Conservation (phyloP, 1,140 invertebrate species). For the Drosophila elegans region DNA sequence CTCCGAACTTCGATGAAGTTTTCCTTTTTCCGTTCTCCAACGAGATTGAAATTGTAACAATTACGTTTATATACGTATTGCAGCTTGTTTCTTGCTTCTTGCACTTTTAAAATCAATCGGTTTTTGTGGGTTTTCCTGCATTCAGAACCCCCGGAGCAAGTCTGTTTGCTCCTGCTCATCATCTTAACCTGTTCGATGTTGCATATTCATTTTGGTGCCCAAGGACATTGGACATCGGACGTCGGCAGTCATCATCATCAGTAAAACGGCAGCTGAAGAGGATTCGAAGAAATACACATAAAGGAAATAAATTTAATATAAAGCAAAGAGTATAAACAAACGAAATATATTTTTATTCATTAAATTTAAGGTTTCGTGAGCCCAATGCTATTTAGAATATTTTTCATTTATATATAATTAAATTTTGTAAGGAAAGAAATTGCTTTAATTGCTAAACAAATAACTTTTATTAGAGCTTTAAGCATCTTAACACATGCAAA, state of each 20-base stretch:
- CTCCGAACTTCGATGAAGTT: constrained; percentile 64
- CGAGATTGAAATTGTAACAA: constrained; percentile 70
- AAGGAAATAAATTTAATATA: background rate
- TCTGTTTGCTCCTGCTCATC: constrained; percentile 11
- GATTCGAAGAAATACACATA: constrained; percentile 17
- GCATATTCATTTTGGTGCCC: constrained; percentile 39
- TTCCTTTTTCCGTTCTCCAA: constrained; percentile 48
- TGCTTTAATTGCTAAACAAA: no score
- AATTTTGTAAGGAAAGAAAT: no score
- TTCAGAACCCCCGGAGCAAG: constrained; percentile 2
- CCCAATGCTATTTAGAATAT: no score
- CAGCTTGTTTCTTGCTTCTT: constrained; percentile 30
- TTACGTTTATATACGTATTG: constrained; percentile 43
- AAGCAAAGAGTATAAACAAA: background rate
- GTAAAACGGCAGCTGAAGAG: constrained; percentile 4
- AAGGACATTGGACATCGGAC: constrained; percentile 19
- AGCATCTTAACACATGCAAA: no score
- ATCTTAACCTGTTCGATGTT: constrained; percentile 42
- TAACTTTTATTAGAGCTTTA: no score
- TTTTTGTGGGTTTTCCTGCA: constrained; percentile 13
- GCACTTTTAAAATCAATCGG: constrained; percentile 32
- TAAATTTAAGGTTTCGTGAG: no score
- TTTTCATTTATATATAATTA: no score
- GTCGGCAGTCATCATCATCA: constrained; percentile 18
- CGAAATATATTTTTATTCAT: no score